These are phyloP conservation scores for Drosophila willistoni DNA, from an alignment of 1,140 invertebrate genomes.

Conservation along the genomic window DNA sequence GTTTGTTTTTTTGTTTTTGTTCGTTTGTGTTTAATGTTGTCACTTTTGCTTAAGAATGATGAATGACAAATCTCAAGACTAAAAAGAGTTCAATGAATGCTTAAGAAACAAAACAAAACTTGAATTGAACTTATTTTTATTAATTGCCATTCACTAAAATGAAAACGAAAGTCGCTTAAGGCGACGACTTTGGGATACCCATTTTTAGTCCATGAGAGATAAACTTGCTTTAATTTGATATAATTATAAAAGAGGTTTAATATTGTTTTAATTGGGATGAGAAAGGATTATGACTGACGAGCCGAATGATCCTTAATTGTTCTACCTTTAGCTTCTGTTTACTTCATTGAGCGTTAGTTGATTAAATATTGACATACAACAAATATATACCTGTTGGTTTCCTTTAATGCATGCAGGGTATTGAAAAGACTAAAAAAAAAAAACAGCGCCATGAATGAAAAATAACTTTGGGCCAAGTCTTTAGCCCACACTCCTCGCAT, in stretches of 20 bases:
- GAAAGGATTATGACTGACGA: too few species aligned
- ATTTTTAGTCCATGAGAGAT: not conserved
- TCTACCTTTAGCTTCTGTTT: too few species aligned
- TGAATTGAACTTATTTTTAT: conserved; percentile 9
- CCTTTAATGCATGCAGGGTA: not conserved
- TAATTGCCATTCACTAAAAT: conserved; percentile 8
- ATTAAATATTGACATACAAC: too few species aligned
- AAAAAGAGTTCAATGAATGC: conserved; percentile 13
- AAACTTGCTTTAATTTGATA: not conserved
- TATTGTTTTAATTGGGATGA: too few species aligned
- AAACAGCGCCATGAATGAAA: conserved; percentile 18
- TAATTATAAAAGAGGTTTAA: too few species aligned
- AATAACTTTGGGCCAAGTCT: conserved; percentile 37
- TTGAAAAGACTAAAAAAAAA: conserved; percentile 18
- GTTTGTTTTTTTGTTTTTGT: not conserved
- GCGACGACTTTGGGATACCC: not conserved
- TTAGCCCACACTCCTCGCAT: conserved; percentile 24
- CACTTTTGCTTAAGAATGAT: conserved; percentile 48
- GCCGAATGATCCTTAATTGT: too few species aligned
- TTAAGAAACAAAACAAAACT: conserved; percentile 3
- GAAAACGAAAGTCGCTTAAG: not conserved
- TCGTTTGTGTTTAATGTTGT: conserved; percentile 51
- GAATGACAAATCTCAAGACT: not conserved
- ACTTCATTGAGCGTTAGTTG: too few species aligned
- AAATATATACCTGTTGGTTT: too few species aligned